Evolutionary conservation across 2,888 invertebrate species (phyloP), one percentile per base, ranked within the genome.

Genomic region (Euplexia lucipara): DNA sequence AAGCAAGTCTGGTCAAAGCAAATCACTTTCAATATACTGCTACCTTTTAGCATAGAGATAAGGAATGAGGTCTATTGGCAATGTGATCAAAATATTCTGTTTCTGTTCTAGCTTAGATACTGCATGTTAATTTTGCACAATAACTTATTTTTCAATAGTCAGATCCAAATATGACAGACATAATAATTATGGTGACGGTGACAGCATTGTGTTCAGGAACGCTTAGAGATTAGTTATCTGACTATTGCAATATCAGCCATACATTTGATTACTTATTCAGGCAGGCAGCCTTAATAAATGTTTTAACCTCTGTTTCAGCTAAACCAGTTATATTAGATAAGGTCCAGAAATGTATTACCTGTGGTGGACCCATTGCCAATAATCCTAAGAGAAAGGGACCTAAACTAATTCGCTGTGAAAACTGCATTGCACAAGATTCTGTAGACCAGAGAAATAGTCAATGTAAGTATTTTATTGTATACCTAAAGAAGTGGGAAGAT

Each of bases 321-420:
- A 96, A 96, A 89, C 90, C 96, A 63, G 88, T 95, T 48, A 92
- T 96, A 78, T 85, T 96, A 78, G 96, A 96, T 75, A 95, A 93
- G 84, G 89, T 95, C 52, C 95, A 95, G 75, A 96, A 96, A 88
- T 96, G 96, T 83, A 96, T 96, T 30, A 96, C 96, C 51, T 96
- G 96, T 80, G 96, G 96, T 60, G 95, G 93, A 69, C 90, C 94
- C 49, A 96, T 96, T 62, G 78, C 95, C 32, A 95, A 86, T 52
- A 95, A 96, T 79, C 96, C 96, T 22, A 96, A 96, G 84, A 94
- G 96, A 75, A 96, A 96, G 89, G 96, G 96, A 2, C 96, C 96
- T 0, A 96, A 96, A 80, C 90, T 96, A 41, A 96, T 96, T 75
- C 92, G 96, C 68, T 96, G 96, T 82, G 96, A 96, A 78, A 95